Evolutionary conservation across 2,113 vertebrate genomes (phyloP), one percentile per base, ranked within the genome.

Genomic region (Grus americana): DNA sequence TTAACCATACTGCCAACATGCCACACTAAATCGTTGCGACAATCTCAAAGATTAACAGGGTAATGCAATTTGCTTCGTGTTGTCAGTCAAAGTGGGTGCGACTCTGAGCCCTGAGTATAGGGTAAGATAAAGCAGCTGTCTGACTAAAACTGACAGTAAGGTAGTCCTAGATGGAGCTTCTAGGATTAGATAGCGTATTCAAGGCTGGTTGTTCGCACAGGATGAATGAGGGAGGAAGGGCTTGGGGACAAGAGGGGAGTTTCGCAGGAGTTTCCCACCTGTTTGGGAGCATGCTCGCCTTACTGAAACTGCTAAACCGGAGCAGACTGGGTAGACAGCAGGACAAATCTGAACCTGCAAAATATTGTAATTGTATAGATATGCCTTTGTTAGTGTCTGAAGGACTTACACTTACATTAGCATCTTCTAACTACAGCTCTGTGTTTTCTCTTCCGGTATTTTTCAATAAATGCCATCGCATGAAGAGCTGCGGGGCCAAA

Each of bases 61-160:
- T 63, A 84, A 63, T 21, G 79, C 74, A 86, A 7, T 89, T 94
- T 68, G 36, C 70, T 79, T 57, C 42, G 32, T 54, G 4, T 34
- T 85, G 78, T 94, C 90, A 88, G 75, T 78, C 72, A 65, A 52
- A 90, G 67, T 61, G 85, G 34, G 79, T 92, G 90, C 0, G 0
- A 84, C 57, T 44, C 52, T 86, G 52, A 80, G 70, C 47, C 63
- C 54, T 67, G 71, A 78, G 63, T 52, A 74, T 0, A 50, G 34
- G 29, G 38, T 49, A 86, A 94, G 83, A 94, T 94, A 87, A 96
- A 93, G 79, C 42, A 86, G 75, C 79, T 91, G 26, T 78, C 72
- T 94, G 86, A 44, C 65, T 67, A 93, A 95, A 95, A 84, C 52
- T 57, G 65, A 27, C 59, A 81, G 57, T 40, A 55, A 63, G 36